Base-by-base conservation (phyloP, 2,797 vertebrate species). In the Sebastes vulpes region DNA sequence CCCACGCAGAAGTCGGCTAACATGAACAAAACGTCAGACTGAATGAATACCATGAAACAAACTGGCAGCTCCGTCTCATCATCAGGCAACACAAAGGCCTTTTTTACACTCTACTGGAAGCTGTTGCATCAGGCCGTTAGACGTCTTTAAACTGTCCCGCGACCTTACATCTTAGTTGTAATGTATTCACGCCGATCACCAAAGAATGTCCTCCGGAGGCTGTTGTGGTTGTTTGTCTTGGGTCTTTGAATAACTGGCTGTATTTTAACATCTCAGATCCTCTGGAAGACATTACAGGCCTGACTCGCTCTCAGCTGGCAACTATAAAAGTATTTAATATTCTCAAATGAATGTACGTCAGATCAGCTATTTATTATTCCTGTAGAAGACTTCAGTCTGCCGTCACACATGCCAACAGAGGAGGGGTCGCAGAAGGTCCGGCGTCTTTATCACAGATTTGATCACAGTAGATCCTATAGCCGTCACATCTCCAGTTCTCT, bases 51-150 rank as follows among this genome's bases (percentile, higher is more conserved):
- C 25, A 23, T 26, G 9, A 35, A 46, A n/a, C 26, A 20, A 56
- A 64, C 65, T 23, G 14, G 38, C 54, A 12, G 11, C 7, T 38
- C 9, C 1, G 1, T 3, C 46, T 48, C 20, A 52, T 71, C n/a
- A 70, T 20, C 18, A 23, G 32, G 9, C 68, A 38, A 2, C 54
- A 80, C 48, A 69, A 16, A 80, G 67, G 28, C 58, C 28, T 66
- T 42, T 38, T 9, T 77, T 59, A 65, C 56, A 64, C 50, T 42
- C 59, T 80, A 61, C 23, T 29, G n/a, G 32, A 61, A 65, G 63
- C 56, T 65, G 77, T 89, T 91, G 81, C 81, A 77, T 90, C 86
- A 90, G 70, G 31, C 53, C 1, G 32, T 73, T 52, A 12, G 59
- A 65, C 11, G 57, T 50, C 26, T 77, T 72, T 59, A 67, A 72